These are phyloP conservation scores for Ctenochaetus hawaiiensis DNA, from an alignment of 2,797 vertebrate species.

Conservation along the genomic window DNA sequence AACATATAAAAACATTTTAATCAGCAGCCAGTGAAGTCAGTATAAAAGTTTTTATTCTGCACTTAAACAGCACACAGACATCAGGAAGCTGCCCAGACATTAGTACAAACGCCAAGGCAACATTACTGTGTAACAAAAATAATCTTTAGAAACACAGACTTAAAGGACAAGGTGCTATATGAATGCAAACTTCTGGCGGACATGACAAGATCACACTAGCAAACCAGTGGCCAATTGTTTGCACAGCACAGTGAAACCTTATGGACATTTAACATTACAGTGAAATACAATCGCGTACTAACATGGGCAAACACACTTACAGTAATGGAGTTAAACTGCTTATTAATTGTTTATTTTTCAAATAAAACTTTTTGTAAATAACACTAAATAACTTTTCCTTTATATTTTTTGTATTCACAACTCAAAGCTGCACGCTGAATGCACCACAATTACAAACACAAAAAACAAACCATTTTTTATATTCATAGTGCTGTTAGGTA, in stretches of 20 bases:
- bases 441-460: neutral
- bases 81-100: conserved; percentile 40
- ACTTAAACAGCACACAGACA: conserved; percentile 37
- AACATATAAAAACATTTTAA: neutral
- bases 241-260: conserved; percentile 4
- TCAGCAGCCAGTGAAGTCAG: neutral
- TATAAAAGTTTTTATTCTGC: conserved; percentile 68
- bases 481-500: neutral
- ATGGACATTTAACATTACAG: conserved; percentile 12
- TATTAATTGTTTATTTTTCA: conserved; percentile 1
- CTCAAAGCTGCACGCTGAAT: conserved; percentile 31
- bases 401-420: neutral
- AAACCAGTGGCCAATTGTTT: neutral
- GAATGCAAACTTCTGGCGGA: conserved; percentile 3
- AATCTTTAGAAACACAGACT: conserved; percentile 24
- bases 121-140: conserved; percentile 45
- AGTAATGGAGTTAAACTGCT: neutral
- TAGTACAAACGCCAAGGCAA: conserved; percentile 52
- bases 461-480: conserved; percentile 8
- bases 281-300: neutral
- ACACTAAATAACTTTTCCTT: neutral
- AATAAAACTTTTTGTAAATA: neutral
- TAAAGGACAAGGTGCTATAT: neutral
- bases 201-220: neutral
- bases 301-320: neutral